Conservation (phyloP, 1,140 invertebrate genomes). For the Sarcophaga bullata region DNA sequence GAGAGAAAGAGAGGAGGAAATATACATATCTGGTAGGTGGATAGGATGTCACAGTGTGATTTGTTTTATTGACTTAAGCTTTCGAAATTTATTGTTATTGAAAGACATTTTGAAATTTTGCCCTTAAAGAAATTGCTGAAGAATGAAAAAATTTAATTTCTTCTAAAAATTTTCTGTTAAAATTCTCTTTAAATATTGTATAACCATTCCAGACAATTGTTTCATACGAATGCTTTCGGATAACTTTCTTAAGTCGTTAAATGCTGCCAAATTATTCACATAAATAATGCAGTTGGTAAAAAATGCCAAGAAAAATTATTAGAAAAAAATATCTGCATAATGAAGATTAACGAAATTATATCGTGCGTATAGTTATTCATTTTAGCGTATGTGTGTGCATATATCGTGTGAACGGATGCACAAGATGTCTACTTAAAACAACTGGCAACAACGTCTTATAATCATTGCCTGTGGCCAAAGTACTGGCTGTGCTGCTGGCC, state of each 20-base stretch:
- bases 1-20: too few relatives aligned
- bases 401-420: background rate
- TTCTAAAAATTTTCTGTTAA: background rate
- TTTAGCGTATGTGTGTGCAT: background rate
- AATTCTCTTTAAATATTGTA: background rate
- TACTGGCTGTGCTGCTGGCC: background rate
- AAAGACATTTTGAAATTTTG: constrained; percentile 1
- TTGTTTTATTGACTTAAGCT: constrained; percentile 38
- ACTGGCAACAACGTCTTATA: background rate
- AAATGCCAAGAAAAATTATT: background rate
- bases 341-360: constrained; percentile 42
- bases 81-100: constrained; percentile 30
- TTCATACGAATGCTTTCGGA: background rate
- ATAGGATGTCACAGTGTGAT: constrained; percentile 17
- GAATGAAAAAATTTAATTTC: background rate
- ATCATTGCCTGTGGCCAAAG: background rate
- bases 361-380: background rate
- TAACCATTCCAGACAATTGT: constrained; percentile 7
- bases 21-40: background rate
- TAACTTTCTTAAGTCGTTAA: background rate
- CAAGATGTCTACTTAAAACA: background rate
- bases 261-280: constrained; percentile 39
- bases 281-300: constrained; percentile 24
- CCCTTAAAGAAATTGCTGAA: background rate
- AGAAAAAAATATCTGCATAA: constrained; percentile 28